Evolutionary conservation across 2,113 vertebrate genomes (phyloP).

Genomic region (Melanotaenia duboulayi): DNA sequence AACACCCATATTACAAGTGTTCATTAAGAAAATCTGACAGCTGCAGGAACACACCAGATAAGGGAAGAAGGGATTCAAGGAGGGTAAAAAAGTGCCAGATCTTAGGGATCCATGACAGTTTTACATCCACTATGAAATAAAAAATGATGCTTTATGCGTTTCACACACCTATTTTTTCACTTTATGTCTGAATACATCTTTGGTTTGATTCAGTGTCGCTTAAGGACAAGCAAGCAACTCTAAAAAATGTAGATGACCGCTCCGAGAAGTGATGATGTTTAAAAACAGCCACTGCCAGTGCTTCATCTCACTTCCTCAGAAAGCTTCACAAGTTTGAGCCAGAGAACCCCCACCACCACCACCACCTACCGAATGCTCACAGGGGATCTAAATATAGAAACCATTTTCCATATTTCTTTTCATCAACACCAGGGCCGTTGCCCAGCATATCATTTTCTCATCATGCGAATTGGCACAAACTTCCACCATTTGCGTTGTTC

Average conservation of each 20-base stretch:
- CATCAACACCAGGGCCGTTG: conserved; percentile 70
- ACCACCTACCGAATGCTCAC: conserved; percentile 35
- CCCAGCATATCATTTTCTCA: conserved; percentile 74
- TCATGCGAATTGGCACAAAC: conserved; percentile 78
- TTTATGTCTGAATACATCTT: conserved; percentile 30
- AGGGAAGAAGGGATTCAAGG: too few relatives aligned
- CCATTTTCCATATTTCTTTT: conserved; percentile 77
- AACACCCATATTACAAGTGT: too few relatives aligned
- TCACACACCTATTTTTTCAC: conserved; percentile 15
- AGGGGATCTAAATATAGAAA: conserved; percentile 76
- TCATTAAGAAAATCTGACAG: too few relatives aligned
- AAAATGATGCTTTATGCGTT: conserved; percentile 38
- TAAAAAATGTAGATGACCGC: conserved; percentile 59
- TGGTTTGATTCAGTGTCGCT: conserved; percentile 51
- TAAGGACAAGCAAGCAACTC: conserved; percentile 53
- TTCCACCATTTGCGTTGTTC: conserved; percentile 53
- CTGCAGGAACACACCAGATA: too few relatives aligned
- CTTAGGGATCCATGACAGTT: too few relatives aligned
- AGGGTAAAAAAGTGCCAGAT: too few relatives aligned
- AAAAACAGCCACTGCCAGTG: conserved; percentile 49
- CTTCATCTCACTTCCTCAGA: conserved; percentile 53
- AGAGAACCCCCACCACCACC: conserved; percentile 42
- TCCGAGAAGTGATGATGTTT: conserved; percentile 64
- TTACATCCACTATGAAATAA: conserved; percentile 49
- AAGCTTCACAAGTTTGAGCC: conserved; percentile 45